Evolutionary conservation across 2,797 vertebrate species (phyloP).

Genomic region (Pampus argenteus): DNA sequence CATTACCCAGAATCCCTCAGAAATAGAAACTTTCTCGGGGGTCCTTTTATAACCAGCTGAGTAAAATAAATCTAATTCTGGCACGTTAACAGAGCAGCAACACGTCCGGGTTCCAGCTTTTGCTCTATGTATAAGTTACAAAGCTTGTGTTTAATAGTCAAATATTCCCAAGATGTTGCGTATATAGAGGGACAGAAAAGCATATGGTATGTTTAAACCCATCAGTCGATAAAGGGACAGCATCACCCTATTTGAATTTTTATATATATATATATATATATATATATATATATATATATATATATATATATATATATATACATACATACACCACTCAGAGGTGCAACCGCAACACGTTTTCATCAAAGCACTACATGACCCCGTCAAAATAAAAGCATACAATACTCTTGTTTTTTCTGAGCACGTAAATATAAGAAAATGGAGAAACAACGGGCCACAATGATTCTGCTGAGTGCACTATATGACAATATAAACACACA

Average conservation of each 20-base stretch:
- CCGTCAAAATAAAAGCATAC: slow-evolving; percentile 19
- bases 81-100: neutral
- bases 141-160: too few relatives aligned
- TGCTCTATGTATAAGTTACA: too few relatives aligned
- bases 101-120: too few relatives aligned
- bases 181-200: neutral
- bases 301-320: too few relatives aligned
- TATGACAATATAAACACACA: slow-evolving; percentile 32
- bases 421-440: slow-evolving; percentile 38
- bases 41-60: slow-evolving; percentile 10
- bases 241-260: neutral
- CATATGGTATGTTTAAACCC: neutral
- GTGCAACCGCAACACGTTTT: neutral
- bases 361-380: neutral
- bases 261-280: too few relatives aligned
- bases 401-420: slow-evolving; percentile 34
- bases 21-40: slow-evolving; percentile 32
- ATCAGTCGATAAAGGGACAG: neutral
- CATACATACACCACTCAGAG: too few relatives aligned
- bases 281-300: too few relatives aligned
- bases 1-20: slow-evolving; percentile 25
- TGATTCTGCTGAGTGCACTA: slow-evolving; percentile 43
- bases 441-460: neutral
- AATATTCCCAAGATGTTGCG: neutral
- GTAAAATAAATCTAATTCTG: slow-evolving; percentile 19